Conservation (phyloP, 2,888 invertebrate genomes). For the Synergus gifuensis region DNA sequence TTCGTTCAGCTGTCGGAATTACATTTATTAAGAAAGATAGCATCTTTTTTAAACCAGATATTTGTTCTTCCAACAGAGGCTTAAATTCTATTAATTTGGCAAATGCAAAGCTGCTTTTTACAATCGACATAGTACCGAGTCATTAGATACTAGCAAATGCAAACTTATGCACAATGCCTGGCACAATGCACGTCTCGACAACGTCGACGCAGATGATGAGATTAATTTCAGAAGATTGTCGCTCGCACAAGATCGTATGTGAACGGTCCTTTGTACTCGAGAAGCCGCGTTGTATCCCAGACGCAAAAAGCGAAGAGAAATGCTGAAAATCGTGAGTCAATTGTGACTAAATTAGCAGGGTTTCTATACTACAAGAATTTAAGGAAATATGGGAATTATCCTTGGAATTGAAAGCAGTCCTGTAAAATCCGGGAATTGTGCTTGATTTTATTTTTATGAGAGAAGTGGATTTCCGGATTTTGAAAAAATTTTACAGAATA, state of each 20-base stretch:
- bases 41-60: too few relatives aligned
- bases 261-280: constrained; percentile 23
- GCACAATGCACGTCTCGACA: constrained; percentile 31
- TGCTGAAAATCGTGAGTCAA: neutral
- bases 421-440: too few relatives aligned
- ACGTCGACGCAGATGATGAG: constrained; percentile 26
- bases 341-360: neutral
- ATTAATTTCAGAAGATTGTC: constrained; percentile 34
- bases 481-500: too few relatives aligned
- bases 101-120: constrained; percentile 21
- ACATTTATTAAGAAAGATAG: too few relatives aligned
- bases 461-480: too few relatives aligned
- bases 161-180: constrained; percentile 38
- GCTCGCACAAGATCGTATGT: constrained; percentile 24
- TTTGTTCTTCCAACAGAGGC: too few relatives aligned
- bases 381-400: too few relatives aligned
- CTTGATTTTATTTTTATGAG: too few relatives aligned
- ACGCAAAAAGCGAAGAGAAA: constrained; percentile 22
- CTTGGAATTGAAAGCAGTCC: too few relatives aligned
- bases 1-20: too few relatives aligned
- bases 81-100: neutral
- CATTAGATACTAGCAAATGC: constrained; percentile 11
- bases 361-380: neutral
- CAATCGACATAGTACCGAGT: constrained; percentile 14
- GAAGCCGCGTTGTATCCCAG: constrained; percentile 1